phyloP scores from a whole-genome alignment of 2,888 invertebrate species.

The Plusia festucae region DNA sequence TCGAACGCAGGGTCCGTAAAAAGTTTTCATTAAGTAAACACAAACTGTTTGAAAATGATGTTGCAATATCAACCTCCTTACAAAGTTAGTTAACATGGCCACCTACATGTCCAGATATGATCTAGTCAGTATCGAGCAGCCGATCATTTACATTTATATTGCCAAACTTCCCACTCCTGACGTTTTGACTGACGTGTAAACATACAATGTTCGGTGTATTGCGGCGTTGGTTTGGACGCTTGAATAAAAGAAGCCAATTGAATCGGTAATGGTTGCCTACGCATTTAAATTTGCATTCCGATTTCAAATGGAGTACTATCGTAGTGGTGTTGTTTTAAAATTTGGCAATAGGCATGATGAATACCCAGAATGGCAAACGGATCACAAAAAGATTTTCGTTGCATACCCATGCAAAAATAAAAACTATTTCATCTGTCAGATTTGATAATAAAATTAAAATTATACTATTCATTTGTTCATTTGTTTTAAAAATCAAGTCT shows the following conservation, averaged over 20 bases:
- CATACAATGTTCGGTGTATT: slow-evolving; percentile 37
- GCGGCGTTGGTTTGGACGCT: slow-evolving; percentile 16
- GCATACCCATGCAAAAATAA: no score
- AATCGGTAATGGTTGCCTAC: slow-evolving; percentile 20
- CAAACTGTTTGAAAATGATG: no score
- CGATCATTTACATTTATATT: slow-evolving; percentile 63
- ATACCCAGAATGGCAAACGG: no score
- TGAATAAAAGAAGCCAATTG: slow-evolving; percentile 27
- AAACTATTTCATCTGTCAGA: no score
- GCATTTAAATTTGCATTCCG: slow-evolving; percentile 33
- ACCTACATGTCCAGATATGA: slow-evolving; percentile 13
- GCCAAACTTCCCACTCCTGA: slow-evolving; percentile 45
- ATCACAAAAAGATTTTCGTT: no score
- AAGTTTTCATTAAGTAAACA: no score
- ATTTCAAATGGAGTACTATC: neutral
- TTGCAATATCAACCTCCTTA: no score
- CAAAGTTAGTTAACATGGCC: no score
- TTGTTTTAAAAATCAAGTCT: neutral
- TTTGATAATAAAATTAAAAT: no score
- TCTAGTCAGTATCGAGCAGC: slow-evolving; percentile 21
- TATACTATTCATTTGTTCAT: no score
- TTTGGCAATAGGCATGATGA: no score
- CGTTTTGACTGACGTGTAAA: slow-evolving; percentile 59
- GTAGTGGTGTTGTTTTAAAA: neutral
- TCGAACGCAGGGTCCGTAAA: no score